Conservation (phyloP, 2,888 invertebrate genomes). For the Cheilosia vernalis region DNA sequence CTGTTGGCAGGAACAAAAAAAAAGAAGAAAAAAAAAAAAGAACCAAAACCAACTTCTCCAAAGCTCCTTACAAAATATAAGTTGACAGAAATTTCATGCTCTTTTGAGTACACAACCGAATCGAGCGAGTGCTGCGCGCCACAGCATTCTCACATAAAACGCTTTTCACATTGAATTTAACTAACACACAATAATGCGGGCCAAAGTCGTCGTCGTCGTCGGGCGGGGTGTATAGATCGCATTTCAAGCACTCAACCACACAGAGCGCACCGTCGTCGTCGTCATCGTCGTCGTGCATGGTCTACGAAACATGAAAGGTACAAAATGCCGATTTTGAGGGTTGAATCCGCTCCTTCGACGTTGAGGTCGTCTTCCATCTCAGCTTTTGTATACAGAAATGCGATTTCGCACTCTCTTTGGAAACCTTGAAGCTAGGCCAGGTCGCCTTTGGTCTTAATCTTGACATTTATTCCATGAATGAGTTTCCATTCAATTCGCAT, state of each 20-base stretch:
- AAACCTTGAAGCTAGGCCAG: constrained; percentile 38
- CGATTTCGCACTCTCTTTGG: constrained; percentile 54
- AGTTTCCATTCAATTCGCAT: constrained; percentile 74
- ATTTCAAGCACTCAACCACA: constrained; percentile 55
- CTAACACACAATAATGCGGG: constrained; percentile 71
- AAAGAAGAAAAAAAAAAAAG: constrained; percentile 6
- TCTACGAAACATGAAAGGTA: constrained; percentile 73
- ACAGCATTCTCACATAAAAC: constrained; percentile 66
- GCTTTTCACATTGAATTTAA: constrained; percentile 72
- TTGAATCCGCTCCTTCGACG: constrained; percentile 35
- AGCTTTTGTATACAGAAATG: constrained; percentile 58
- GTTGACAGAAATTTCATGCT: constrained; percentile 75
- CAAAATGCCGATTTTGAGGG: constrained; percentile 62
- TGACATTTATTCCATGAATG: constrained; percentile 75
- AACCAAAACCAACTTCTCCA: neutral
- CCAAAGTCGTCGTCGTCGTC: neutral
- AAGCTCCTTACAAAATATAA: constrained; percentile 48
- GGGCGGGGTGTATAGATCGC: constrained; percentile 8
- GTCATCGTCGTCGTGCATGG: constrained; percentile 44
- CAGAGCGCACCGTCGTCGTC: neutral
- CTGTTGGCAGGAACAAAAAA: neutral
- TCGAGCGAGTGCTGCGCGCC: constrained; percentile 70
- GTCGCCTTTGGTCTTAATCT: constrained; percentile 74
- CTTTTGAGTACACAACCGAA: constrained; percentile 71
- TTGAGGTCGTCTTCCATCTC: constrained; percentile 31